Percentiles rank a stretch among this genome's conserved stretches.
Conservation (phyloP, 2,888 invertebrate genomes). For the Sclerodermus sp. region DNA sequence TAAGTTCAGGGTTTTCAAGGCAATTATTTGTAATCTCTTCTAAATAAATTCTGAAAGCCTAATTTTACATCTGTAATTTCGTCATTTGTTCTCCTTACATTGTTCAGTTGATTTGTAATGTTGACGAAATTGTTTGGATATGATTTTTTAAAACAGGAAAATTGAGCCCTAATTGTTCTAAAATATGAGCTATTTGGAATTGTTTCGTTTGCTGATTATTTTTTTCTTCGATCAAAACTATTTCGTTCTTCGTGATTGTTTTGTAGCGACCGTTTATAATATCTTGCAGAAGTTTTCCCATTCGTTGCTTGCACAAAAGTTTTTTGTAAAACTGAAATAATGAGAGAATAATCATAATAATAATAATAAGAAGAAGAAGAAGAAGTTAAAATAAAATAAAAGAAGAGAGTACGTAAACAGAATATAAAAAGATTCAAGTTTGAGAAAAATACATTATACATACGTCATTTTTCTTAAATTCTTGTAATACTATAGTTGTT, state of each 20-base stretch:
- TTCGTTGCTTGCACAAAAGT: conserved; percentile 71
- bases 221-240: conserved; percentile 62
- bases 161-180: conserved; percentile 64
- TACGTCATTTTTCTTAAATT: conserved; percentile 56
- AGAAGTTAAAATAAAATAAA: too few relatives aligned
- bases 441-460: too few relatives aligned
- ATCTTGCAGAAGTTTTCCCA: conserved; percentile 64
- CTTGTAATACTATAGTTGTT: conserved; percentile 52
- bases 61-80: too few relatives aligned
- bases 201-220: conserved; percentile 64
- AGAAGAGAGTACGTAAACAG: too few relatives aligned
- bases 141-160: conserved; percentile 61
- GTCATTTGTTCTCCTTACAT: too few relatives aligned
- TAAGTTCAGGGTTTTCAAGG: too few relatives aligned
- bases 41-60: too few relatives aligned
- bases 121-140: conserved; percentile 44
- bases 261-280: conserved; percentile 56
- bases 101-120: conserved; percentile 40
- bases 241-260: conserved; percentile 55
- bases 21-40: too few relatives aligned
- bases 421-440: too few relatives aligned
- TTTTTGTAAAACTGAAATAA: conserved; percentile 61
- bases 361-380: neutral
- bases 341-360: neutral
- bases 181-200: conserved; percentile 62